Conservation (phyloP, 2,113 vertebrate species). For the Beaufortia kweichowensis region DNA sequence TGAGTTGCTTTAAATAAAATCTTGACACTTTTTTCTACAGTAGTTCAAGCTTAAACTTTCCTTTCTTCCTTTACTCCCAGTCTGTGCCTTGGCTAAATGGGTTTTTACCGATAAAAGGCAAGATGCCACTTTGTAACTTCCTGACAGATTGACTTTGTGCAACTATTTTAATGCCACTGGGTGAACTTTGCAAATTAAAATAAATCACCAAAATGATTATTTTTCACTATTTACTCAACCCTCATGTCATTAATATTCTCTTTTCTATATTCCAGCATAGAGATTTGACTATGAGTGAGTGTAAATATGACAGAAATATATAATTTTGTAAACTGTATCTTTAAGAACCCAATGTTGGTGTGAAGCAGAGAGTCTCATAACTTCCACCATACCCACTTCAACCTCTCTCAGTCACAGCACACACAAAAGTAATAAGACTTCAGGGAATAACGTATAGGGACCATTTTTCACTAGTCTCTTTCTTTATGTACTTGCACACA, state of each 20-base stretch:
- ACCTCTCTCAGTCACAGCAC: slow-evolving; percentile 57
- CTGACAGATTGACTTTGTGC: background rate
- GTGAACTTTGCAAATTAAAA: no score
- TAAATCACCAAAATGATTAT: no score
- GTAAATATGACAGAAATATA: no score
- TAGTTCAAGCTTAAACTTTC: no score
- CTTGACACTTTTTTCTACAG: background rate
- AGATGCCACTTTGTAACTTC: background rate
- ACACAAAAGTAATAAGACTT: slow-evolving; percentile 66
- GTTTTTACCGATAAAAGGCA: background rate
- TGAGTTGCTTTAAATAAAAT: no score
- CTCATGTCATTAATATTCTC: no score
- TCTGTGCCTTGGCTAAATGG: background rate
- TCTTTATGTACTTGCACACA: slow-evolving; percentile 14
- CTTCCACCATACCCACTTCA: slow-evolving; percentile 38
- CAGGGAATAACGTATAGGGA: slow-evolving; percentile 35
- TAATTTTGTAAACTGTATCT: no score
- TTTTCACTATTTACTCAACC: no score
- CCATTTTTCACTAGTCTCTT: slow-evolving; percentile 39
- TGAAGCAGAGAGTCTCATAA: slow-evolving; percentile 13
- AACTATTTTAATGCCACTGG: slow-evolving; percentile 15
- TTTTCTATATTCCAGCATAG: no score
- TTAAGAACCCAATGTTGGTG: background rate
- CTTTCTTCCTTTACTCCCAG: background rate
- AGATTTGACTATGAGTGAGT: no score